Percentiles rank a stretch among this genome's conserved stretches.
These are phyloP conservation scores for Panagrolaimus sp. DNA, from an alignment of 1,140 invertebrate species.

Conservation along the genomic window DNA sequence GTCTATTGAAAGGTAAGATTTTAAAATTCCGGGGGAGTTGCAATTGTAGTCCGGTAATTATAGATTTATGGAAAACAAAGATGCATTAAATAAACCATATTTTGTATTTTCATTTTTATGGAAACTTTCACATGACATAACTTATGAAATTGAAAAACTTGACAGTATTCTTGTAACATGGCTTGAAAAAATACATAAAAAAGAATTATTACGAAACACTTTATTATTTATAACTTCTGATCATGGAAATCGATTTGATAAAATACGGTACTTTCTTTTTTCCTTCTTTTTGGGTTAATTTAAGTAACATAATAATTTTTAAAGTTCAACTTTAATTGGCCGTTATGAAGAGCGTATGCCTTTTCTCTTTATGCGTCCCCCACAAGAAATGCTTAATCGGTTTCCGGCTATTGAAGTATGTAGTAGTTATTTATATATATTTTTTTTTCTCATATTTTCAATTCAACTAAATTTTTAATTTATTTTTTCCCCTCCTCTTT, in stretches of 20 bases:
- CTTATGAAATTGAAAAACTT: conserved; percentile 30
- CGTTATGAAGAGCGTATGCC: conserved; percentile 84
- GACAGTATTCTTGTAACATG: conserved; percentile 39
- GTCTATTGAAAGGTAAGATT: conserved; percentile 20
- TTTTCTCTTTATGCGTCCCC: conserved; percentile 74
- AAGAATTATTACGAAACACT: conserved; percentile 62
- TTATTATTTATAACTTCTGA: conserved; percentile 77
- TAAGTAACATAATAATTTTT: neutral
- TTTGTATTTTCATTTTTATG: conserved; percentile 46
- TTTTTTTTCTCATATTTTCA: conserved; percentile 62
- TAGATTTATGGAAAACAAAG: conserved; percentile 35
- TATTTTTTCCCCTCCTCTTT: conserved; percentile 16
- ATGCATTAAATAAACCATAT: conserved; percentile 22
- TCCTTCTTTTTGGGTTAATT: neutral
- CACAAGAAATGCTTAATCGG: conserved; percentile 68
- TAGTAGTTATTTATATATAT: no score
- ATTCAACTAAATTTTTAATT: conserved; percentile 69
- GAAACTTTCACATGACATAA: conserved; percentile 46
- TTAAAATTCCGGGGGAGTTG: neutral
- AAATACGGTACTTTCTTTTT: conserved; percentile 64
- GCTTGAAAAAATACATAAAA: conserved; percentile 37
- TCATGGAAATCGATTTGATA: conserved; percentile 82
- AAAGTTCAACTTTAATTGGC: conserved; percentile 71
- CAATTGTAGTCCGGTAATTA: neutral
- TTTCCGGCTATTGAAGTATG: conserved; percentile 68